Evolutionary conservation across 2,113 vertebrate species (phyloP), one percentile per base, ranked within the genome.

Genomic region (Tenrec ecaudatus): DNA sequence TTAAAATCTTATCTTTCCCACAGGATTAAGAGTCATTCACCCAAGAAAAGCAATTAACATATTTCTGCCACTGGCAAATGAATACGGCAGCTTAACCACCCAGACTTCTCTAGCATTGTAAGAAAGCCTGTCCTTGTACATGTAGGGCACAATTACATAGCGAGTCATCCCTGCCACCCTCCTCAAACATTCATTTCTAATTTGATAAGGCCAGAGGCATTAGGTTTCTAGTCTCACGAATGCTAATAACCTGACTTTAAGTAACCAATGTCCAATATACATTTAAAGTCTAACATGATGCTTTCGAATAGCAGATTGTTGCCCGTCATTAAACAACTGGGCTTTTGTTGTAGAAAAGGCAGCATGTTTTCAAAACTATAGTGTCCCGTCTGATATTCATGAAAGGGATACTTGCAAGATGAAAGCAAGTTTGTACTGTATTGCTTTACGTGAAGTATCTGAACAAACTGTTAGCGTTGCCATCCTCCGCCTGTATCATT

Each of bases 61-160:
- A 97, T 92, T 97, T 96, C 88, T 96, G 95, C 95, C 86, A 66
- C 81, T 93, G 95, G 60, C 88, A 97, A 96, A 97, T 36, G 64
- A 90, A 92, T 76, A 96, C 47, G 90, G 62, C 96, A 96, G 95
- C 89, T 96, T 58, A 96, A 95, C 31, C 15, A 6, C 33, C 40
- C 5, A 14, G 57, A 94, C 15, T 94, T 96, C 86, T 62, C 86
- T 93, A 87, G 69, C 68, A 94, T 66, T 88, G 0, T 25, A 92
- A 88, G 17, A 71, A 69, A 88, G 31, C 31, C 47, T 15, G 4
- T 38, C 86, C 88, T 88, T 87, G 43, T 43, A n/a, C 71, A 81
- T n/a, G 12, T 27, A 80, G 66, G 53, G 36, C 60, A 94, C 69
- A 94, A 58, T 90, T 80, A 88, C 47, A 92, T 16, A 69, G 27